phyloP scores from a whole-genome alignment of 2,888 invertebrate species.

The Nomada hirtipes region DNA sequence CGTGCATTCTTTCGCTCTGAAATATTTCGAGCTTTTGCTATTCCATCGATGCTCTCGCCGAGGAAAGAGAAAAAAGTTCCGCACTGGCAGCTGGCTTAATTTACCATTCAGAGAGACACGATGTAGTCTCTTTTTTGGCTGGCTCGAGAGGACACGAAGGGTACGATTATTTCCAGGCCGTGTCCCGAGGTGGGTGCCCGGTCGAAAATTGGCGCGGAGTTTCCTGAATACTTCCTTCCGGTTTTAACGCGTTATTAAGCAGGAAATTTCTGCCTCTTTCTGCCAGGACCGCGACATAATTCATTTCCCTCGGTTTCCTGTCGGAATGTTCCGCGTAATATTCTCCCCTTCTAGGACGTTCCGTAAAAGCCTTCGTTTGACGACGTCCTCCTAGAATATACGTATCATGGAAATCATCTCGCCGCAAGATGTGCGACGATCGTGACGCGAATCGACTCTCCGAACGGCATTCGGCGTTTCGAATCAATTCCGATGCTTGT shows the following conservation, averaged over 20 bases:
- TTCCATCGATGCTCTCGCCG: not conserved
- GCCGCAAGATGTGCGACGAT: not conserved
- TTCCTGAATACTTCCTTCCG: slow-evolving; percentile 56
- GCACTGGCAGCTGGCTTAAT: slow-evolving; percentile 16
- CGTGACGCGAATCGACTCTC: not conserved
- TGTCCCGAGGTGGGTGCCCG: slow-evolving; percentile 17
- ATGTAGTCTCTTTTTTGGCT: slow-evolving; percentile 11
- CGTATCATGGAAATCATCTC: not conserved
- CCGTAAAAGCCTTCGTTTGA: slow-evolving; percentile 2
- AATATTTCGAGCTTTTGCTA: not conserved
- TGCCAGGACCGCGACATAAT: slow-evolving; percentile 27
- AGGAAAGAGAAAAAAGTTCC: not conserved
- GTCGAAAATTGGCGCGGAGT: slow-evolving; percentile 39
- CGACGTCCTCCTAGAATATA: not conserved
- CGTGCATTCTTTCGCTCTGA: no score
- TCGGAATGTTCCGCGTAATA: not conserved
- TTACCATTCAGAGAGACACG: slow-evolving; percentile 20
- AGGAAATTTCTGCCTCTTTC: slow-evolving; percentile 24
- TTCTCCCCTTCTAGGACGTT: not conserved
- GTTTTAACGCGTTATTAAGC: slow-evolving; percentile 54
- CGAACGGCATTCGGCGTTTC: not conserved
- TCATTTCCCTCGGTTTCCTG: slow-evolving; percentile 1
- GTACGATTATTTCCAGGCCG: slow-evolving; percentile 35
- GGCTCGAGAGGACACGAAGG: slow-evolving; percentile 2
- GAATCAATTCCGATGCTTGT: slow-evolving; percentile 22